Evolutionary conservation across 1,140 invertebrate genomes (phyloP).

Genomic region (Leguminivora glycinivorella): DNA sequence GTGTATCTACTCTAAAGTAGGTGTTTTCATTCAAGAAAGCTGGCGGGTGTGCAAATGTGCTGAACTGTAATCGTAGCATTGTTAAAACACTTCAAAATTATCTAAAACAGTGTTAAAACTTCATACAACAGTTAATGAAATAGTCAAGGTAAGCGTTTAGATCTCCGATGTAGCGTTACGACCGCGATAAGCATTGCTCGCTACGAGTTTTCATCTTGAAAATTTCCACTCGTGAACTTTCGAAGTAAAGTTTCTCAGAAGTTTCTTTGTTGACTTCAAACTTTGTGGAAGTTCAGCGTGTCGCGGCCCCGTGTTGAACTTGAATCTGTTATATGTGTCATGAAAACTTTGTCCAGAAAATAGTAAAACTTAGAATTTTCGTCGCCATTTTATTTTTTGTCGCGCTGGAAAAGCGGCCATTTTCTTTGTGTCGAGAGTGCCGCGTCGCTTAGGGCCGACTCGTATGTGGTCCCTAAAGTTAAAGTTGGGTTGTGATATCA

Average conservation of each 20-base stretch:
- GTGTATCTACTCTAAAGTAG: conserved; percentile 43
- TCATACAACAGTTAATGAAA: conserved; percentile 67
- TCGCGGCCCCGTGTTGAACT: conserved; percentile 45
- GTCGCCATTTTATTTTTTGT: conserved; percentile 80
- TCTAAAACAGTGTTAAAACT: conserved; percentile 48
- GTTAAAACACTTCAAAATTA: conserved; percentile 36
- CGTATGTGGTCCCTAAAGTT: conserved; percentile 75
- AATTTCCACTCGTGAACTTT: conserved; percentile 78
- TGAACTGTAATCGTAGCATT: conserved; percentile 29
- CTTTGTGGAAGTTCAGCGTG: conserved; percentile 52
- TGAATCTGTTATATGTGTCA: conserved; percentile 47
- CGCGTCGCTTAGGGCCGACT: conserved; percentile 76
- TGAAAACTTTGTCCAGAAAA: conserved; percentile 71
- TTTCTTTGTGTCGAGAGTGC: conserved; percentile 72
- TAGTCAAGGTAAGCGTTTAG: conserved; percentile 72
- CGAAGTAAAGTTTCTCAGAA: conserved; percentile 69
- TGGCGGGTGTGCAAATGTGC: conserved; percentile 77
- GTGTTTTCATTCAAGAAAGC: conserved; percentile 77
- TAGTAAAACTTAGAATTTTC: conserved; percentile 79
- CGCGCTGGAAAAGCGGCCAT: conserved; percentile 80
- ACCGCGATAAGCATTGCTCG: conserved; percentile 60
- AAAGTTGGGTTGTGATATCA: conserved; percentile 76
- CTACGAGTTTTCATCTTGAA: conserved; percentile 78
- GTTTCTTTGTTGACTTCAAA: conserved; percentile 65
- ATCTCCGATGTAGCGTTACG: conserved; percentile 47